Evolutionary conservation across 2,113 vertebrate genomes (phyloP).

Genomic region (Cinclus cinclus): DNA sequence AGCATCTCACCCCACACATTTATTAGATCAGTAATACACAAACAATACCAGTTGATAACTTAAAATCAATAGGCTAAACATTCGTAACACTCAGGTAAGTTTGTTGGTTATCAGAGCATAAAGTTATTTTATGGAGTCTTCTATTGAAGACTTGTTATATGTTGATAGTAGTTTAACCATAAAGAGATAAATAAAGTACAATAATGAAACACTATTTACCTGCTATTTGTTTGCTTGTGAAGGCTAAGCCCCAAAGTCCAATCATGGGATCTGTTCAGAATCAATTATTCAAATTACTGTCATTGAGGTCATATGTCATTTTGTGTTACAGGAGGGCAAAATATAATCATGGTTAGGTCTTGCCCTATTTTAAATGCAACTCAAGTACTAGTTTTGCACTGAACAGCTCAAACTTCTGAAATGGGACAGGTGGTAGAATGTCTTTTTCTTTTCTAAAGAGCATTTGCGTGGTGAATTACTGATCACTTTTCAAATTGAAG

Average conservation of each 20-base stretch:
- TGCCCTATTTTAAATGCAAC: background rate
- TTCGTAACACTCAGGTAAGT: background rate
- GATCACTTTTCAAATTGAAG: background rate
- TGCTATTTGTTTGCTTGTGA: background rate
- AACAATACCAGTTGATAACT: background rate
- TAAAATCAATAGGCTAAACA: background rate
- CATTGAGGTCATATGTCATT: background rate
- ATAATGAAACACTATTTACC: background rate
- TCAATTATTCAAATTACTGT: background rate
- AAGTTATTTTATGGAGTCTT: background rate
- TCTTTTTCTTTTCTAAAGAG: background rate
- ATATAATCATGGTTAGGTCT: background rate
- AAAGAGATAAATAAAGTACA: background rate
- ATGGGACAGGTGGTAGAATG: background rate
- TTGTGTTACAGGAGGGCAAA: background rate
- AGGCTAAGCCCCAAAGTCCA: background rate
- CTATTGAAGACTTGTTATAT: background rate
- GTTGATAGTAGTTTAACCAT: background rate
- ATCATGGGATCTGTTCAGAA: background rate
- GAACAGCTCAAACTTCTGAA: background rate
- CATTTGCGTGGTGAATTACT: background rate
- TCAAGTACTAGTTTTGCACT: background rate
- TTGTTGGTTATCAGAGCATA: background rate
- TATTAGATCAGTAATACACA: background rate
- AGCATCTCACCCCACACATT: background rate